Evolutionary conservation across 1,140 invertebrate genomes (phyloP).

Genomic region (Oryctes rhinoceros): DNA sequence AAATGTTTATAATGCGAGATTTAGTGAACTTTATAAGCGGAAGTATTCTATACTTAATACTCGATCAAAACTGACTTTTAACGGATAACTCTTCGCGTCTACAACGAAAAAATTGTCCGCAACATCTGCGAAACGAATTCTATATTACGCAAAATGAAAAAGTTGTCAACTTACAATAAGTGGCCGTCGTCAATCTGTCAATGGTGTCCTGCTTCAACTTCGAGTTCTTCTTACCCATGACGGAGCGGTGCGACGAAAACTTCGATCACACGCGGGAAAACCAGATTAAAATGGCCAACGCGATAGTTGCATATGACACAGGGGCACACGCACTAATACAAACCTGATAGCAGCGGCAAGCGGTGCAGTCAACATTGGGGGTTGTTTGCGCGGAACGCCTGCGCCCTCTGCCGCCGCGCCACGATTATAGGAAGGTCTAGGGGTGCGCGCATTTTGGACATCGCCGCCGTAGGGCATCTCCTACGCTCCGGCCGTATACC

Average conservation of each 20-base stretch:
- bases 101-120: no score
- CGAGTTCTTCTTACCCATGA: slow-evolving; percentile 90
- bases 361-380: slow-evolving; percentile 24
- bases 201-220: slow-evolving; percentile 94
- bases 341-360: neutral
- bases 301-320: slow-evolving; percentile 40
- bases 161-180: slow-evolving; percentile 82
- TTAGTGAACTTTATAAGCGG: no score
- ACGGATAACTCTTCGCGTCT: no score
- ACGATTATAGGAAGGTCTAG: neutral
- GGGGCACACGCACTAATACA: slow-evolving; percentile 43
- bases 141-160: slow-evolving; percentile 55
- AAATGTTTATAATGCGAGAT: no score
- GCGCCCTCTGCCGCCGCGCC: slow-evolving; percentile 37
- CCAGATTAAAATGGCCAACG: slow-evolving; percentile 12
- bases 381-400: slow-evolving; percentile 42
- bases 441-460: slow-evolving; percentile 26
- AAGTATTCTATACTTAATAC: no score
- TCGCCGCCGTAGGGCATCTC: neutral
- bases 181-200: slow-evolving; percentile 85
- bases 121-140: no score
- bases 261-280: slow-evolving; percentile 36
- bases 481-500: neutral
- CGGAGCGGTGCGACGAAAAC: neutral
- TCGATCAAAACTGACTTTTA: no score